Evolutionary conservation across 2,797 vertebrate species (phyloP), one percentile per base, ranked within the genome.

Genomic region (Lepus townsendii): DNA sequence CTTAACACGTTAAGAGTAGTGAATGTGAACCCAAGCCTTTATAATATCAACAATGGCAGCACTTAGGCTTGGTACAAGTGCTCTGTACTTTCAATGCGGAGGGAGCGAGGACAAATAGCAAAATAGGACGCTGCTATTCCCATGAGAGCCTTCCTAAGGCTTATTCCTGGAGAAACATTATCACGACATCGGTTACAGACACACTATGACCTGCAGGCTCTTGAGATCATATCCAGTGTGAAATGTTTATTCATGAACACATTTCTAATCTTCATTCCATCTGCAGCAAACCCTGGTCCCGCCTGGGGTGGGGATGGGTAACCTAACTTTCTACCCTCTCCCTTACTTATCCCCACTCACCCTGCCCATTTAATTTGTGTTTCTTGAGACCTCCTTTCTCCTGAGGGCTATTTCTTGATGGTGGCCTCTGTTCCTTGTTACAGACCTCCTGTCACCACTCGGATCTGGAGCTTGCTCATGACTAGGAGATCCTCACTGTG

Each of bases 41-140:
- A 38, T 42, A 12, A 16, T 22, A 52, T 54, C 32, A 57, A 94
- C 90, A 90, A 50, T 62, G 38, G 57, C 35, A 71, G 24, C 30
- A 78, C 77, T 87, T 76, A 63, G 13, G 60, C 80, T 77, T 69
- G 30, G 60, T 16, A 93, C 50, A 85, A 94, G 84, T 42, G 88
- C 60, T 83, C 73, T 88, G 77, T 32, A 4, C 90, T 83, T 83
- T 75, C 52, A 30, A n/a, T 84, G 72, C 54, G 52, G 20, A 0
- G 7, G 50, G 14, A 60, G 32, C 66, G 26, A 17, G 90, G 27
- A 14, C 80, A 8, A 3, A 57, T 57, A 57, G 30, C 65, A 79
- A 90, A 85, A 85, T 82, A 72, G 92, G 85, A 65, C 84, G 94
- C 30, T 78, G 87, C 26, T 83, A 3, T 68, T n/a, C 47, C 60